Evolutionary conservation across 2,797 vertebrate species (phyloP).

Genomic region (Diceros bicornis): DNA sequence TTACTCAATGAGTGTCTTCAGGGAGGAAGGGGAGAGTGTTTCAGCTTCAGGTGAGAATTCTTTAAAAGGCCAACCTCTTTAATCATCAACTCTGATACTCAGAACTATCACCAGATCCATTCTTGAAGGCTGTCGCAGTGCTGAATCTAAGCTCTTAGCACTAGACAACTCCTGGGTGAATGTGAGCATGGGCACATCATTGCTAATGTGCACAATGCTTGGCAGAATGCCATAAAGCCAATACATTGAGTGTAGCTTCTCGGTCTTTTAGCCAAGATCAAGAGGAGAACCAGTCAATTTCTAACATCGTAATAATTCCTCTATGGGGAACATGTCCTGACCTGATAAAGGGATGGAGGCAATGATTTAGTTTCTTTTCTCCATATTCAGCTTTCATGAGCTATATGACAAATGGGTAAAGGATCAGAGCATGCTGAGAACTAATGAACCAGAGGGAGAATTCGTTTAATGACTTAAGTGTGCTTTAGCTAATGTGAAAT

Average conservation of each 20-base stretch:
- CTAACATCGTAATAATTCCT: neutral
- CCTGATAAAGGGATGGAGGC: neutral
- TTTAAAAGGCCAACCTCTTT: neutral
- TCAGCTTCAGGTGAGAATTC: neutral
- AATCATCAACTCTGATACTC: slow-evolving; percentile 29
- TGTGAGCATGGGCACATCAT: neutral
- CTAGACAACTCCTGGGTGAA: neutral
- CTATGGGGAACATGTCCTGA: slow-evolving; percentile 3
- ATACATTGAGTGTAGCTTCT: neutral
- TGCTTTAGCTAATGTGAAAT: slow-evolving; percentile 76
- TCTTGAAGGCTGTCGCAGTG: neutral
- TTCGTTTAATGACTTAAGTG: slow-evolving; percentile 76
- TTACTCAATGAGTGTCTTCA: neutral
- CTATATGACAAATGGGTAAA: slow-evolving; percentile 71
- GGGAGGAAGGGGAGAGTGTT: neutral
- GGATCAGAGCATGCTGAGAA: slow-evolving; percentile 65
- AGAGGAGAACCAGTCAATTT: neutral
- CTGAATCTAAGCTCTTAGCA: slow-evolving; percentile 11
- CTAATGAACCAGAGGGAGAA: slow-evolving; percentile 76
- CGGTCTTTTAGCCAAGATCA: neutral
- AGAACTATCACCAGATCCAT: slow-evolving; percentile 25
- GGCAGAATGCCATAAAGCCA: slow-evolving; percentile 50
- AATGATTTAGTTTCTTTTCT: slow-evolving; percentile 72
- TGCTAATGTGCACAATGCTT: neutral
- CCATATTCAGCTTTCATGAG: slow-evolving; percentile 65